Percentiles rank a stretch among this genome's conserved stretches.
These are phyloP conservation scores for Synchiropus splendidus DNA, from an alignment of 2,113 vertebrate species.

Conservation along the genomic window DNA sequence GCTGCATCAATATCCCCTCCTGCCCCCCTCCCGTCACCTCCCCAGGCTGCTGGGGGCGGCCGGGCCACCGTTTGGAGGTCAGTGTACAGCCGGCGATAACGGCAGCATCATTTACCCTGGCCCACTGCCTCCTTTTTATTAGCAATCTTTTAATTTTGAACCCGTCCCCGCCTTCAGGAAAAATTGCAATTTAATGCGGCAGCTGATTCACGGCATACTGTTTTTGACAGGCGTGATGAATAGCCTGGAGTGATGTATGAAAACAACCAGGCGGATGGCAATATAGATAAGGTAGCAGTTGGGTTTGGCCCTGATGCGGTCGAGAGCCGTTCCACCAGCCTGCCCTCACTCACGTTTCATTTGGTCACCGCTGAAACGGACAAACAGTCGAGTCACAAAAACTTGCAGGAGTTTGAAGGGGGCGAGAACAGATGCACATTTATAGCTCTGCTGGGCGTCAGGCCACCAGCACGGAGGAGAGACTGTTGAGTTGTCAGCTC, in stretches of 20 bases:
- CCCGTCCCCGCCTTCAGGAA: conserved; percentile 49
- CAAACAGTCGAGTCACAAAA: conserved; percentile 47
- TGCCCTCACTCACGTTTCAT: conserved; percentile 53
- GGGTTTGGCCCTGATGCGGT: conserved; percentile 55
- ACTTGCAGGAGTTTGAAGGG: conserved; percentile 29
- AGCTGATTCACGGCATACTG: conserved; percentile 67
- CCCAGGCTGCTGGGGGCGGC: conserved; percentile 55
- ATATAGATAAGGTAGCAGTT: conserved; percentile 70
- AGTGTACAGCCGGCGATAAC: conserved; percentile 67
- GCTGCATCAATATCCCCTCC: conserved; percentile 75
- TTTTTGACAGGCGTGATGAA: conserved; percentile 71
- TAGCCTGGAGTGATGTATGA: conserved; percentile 72
- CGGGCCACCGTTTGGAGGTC: conserved; percentile 75
- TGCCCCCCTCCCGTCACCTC: conserved; percentile 50
- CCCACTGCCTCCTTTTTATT: conserved; percentile 66
- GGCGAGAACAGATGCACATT: conserved; percentile 30
- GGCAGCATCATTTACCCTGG: conserved; percentile 62
- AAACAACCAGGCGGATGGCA: conserved; percentile 69
- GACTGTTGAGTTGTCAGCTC: not conserved
- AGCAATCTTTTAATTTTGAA: conserved; percentile 70
- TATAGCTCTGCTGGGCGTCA: conserved; percentile 7
- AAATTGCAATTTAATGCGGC: conserved; percentile 70
- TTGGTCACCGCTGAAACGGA: conserved; percentile 53
- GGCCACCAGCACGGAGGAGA: conserved; percentile 5
- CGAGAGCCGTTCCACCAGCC: conserved; percentile 33